Evolutionary conservation across 2,797 vertebrate genomes (phyloP).

Genomic region (Manis crassicaudata): DNA sequence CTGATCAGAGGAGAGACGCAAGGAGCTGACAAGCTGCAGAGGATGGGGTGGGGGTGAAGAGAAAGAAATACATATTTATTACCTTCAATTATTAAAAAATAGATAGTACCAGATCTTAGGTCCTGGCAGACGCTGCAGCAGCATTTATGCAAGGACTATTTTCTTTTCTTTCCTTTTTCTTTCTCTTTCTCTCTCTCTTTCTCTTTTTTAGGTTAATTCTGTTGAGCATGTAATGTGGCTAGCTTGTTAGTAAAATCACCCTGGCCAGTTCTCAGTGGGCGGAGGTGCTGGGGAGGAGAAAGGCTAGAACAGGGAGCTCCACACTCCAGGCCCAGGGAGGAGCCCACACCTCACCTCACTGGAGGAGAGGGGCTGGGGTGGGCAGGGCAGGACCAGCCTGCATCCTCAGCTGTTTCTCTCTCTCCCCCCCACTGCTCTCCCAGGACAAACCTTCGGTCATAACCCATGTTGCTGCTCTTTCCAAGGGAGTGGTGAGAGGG

Average conservation of each 20-base stretch:
- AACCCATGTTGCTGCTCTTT: conserved; percentile 1
- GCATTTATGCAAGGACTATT: conserved; percentile 82
- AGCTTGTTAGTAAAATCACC: conserved; percentile 83
- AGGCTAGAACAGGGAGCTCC: not conserved
- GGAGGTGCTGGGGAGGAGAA: too few relatives aligned
- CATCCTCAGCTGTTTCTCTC: not conserved
- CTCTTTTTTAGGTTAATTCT: conserved; percentile 73
- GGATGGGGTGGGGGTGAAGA: conserved; percentile 81
- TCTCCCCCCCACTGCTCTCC: not conserved
- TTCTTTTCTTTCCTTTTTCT: conserved; percentile 77
- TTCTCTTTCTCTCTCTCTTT: conserved; percentile 55
- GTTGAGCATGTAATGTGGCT: conserved; percentile 82
- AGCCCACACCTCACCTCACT: not conserved
- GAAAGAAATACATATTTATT: conserved; percentile 92
- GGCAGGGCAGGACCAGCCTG: not conserved
- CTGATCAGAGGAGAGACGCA: conserved; percentile 88
- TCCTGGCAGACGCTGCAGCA: conserved; percentile 84
- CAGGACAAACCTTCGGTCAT: not conserved
- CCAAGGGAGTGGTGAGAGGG: conserved; percentile 12
- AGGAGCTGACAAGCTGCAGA: conserved; percentile 89
- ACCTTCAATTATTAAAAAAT: conserved; percentile 90
- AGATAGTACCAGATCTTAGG: conserved; percentile 87
- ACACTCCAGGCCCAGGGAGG: not conserved
- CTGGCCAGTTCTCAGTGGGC: conserved; percentile 59
- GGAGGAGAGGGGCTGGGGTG: not conserved